Evolutionary conservation across 92 coral and sea anemone species (phyloP).

Genomic region (Parazoanthus darwini): DNA sequence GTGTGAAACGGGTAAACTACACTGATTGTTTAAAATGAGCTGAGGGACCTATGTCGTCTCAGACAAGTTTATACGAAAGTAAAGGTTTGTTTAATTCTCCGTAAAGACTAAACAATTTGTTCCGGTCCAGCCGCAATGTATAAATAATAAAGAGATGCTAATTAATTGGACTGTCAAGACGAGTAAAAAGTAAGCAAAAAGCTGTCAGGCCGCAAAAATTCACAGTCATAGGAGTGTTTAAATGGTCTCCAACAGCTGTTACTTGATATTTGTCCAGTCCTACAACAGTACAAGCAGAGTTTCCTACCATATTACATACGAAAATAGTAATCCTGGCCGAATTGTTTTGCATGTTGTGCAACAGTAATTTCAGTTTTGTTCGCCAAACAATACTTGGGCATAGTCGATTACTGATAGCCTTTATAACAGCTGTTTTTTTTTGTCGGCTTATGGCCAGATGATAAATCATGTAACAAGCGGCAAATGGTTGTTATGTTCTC

Average conservation of each 20-base stretch:
- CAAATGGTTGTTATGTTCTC: no score
- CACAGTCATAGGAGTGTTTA: neutral
- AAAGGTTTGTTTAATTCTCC: neutral
- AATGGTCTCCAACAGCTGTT: neutral
- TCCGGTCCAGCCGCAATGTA: neutral
- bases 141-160: neutral
- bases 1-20: neutral
- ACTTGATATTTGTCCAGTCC: neutral
- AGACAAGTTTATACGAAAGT: neutral
- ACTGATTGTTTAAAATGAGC: neutral
- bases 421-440: no score
- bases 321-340: neutral
- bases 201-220: neutral
- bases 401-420: neutral
- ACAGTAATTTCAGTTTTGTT: neutral
- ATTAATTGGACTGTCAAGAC: neutral
- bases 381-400: neutral
- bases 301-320: no score
- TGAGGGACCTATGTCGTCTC: neutral
- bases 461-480: neutral
- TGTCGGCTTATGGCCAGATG: neutral
- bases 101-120: conserved; percentile 6
- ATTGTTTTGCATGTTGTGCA: neutral
- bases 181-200: neutral
- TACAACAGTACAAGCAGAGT: neutral